phyloP scores from a whole-genome alignment of 2,888 invertebrate genomes.

The Tromatobia lineatoria region DNA sequence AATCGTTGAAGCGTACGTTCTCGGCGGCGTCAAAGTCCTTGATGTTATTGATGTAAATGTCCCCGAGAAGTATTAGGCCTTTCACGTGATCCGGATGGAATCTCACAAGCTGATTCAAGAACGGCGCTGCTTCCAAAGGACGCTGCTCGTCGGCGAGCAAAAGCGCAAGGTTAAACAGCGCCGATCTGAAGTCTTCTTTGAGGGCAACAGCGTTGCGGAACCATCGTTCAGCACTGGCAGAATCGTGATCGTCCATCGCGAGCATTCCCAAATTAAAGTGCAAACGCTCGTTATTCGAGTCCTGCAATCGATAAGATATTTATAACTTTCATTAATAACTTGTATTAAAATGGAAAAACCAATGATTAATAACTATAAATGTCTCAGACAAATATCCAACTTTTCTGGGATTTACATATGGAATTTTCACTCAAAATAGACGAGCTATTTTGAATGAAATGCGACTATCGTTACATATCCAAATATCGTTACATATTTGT shows the following conservation, averaged over 20 bases:
- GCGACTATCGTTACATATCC: no score
- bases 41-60: conserved; percentile 98
- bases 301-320: conserved; percentile 83
- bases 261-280: conserved; percentile 99
- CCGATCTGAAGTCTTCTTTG: conserved; percentile 96
- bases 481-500: background rate
- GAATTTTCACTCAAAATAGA: background rate
- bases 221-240: conserved; percentile 95
- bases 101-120: conserved; percentile 95
- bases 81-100: conserved; percentile 98
- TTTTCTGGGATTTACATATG: background rate
- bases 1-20: conserved; percentile 88
- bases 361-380: conserved; percentile 10
- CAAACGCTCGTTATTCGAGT: conserved; percentile 93
- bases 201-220: conserved; percentile 95
- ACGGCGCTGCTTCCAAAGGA: conserved; percentile 96
- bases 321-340: conserved; percentile 15
- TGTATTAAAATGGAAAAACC: background rate
- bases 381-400: background rate
- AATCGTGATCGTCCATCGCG: conserved; percentile 97
- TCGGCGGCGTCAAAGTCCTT: conserved; percentile 98
- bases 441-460: no score
- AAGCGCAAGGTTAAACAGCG: conserved; percentile 97
- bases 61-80: conserved; percentile 96
- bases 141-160: conserved; percentile 95